Base-by-base conservation (phyloP, 2,888 invertebrate genomes). In the Zeuzera pyrina region DNA sequence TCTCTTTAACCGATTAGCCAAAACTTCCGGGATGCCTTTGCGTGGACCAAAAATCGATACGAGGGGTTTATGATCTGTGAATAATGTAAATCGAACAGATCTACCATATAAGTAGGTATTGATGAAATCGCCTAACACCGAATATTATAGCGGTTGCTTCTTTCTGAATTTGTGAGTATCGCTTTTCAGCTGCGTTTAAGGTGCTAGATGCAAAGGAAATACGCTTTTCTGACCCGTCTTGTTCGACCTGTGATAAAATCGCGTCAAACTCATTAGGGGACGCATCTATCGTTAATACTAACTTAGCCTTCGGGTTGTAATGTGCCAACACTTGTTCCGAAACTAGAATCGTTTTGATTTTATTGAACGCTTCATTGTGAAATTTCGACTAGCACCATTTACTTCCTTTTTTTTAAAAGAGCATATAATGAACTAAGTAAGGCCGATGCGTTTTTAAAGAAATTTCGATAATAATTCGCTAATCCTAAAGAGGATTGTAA, bases 121-220 rank as follows among this genome's bases (percentile, higher is more conserved):
- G 47, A 34, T 48, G 49, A 12, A 38, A 47, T 1, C 40, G 34
- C 1, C 45, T 28, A 1, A 48, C 43, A 0, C 45, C 47, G 22
- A 43, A 49, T 10, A 49, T 41, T 23, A 46, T 52, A 3, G 49
- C 50, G 0, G 48, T 48, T 0, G 52, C 53, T 21, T 53, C 49
- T 12, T 47, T 49, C 35, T 49, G 45, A 4, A 53, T 46, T 25
- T 51, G 50, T 4, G 47, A 34, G 15, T 51, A 50, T 2, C 29
- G 4, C n/a, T n/a, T n/a, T n/a, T n/a, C n/a, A n/a, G n/a, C n/a
- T n/a, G n/a, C n/a, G n/a, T n/a, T n/a, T n/a, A 47, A 23, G 1
- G 42, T 40, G n/a, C 45, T 39, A 8, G 41, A 43, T 5, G 41
- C 45, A 28, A 37, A 47, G 1, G 41, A 35, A 3, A 46, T 21